Conservation (phyloP, 2,113 vertebrate species). For the Malaclemys terrapin region DNA sequence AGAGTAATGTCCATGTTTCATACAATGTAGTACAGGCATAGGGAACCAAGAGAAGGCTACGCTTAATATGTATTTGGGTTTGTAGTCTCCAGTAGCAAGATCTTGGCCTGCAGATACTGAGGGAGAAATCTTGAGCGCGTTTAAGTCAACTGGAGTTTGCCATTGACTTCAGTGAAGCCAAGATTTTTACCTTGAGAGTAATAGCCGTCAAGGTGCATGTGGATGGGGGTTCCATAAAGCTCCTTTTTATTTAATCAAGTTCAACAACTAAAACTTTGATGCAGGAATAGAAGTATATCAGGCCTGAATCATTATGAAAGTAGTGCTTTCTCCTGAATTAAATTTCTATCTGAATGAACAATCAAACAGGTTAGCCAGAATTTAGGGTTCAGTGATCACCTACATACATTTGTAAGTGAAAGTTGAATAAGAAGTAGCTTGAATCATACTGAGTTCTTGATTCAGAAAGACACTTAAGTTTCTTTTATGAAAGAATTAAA, state of each 20-base stretch:
- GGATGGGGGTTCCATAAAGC: background rate
- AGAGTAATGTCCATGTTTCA: background rate
- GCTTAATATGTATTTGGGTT: background rate
- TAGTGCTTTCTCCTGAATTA: background rate
- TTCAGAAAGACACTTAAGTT: background rate
- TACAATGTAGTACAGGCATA: background rate
- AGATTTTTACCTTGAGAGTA: background rate
- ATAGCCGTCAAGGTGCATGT: background rate
- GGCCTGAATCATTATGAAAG: fast-evolving
- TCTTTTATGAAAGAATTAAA: background rate
- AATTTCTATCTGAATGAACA: background rate
- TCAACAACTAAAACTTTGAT: background rate
- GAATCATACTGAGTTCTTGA: background rate
- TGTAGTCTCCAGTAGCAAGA: background rate
- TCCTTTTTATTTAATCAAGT: background rate
- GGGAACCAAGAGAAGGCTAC: background rate
- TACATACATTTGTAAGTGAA: background rate
- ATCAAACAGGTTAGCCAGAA: background rate
- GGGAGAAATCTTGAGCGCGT: background rate
- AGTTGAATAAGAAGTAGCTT: background rate
- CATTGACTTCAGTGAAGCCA: background rate
- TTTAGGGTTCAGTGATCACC: background rate
- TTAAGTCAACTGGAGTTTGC: background rate
- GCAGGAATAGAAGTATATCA: background rate
- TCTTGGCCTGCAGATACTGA: background rate